Evolutionary conservation across 1,140 invertebrate genomes (phyloP), one percentile per base, ranked within the genome.

Genomic region (Ostrea edulis): DNA sequence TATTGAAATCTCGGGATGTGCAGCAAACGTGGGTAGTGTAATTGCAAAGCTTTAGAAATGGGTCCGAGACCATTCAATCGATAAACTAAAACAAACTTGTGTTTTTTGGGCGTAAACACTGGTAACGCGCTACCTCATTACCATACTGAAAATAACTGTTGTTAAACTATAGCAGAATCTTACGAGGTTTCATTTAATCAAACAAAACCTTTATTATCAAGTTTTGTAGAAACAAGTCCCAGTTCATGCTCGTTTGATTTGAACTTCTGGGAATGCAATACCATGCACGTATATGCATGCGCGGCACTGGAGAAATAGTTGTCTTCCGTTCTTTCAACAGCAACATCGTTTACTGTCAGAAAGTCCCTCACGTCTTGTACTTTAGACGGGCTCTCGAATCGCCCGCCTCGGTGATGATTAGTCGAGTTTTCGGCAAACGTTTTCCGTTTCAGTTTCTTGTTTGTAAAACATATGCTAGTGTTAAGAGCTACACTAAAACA

Each of bases 371-470:
- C 22, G 25, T 77, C 68, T 25, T 25, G 29, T 35, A 25, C 22
- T 77, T 77, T 25, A 25, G 8, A 62, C n/a, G 14, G 55, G 55
- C 11, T 25, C 14, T 77, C 68, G 68, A 77, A 29, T 29, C 68
- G 55, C 68, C 22, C 29, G 22, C 29, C 25, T 71, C 51, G 35
- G 11, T 44, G 35, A 83, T 86, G 85, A 81, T 77, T 81, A 86
- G 68, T 53, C 35, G 65, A 55, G 85, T 81, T 81, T 55, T 77
- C 71, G 51, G 51, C 71, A 29, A 86, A 25, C 68, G 85, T 71
- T 86, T 86, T 54, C 62, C 54, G 85, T 86, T 86, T 86, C 85
- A 77, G 53, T 86, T 54, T 86, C 71, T 86, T 86, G 85, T 86
- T 86, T 86, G 85, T 81, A 86, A 86, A 86, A 86, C 85, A 86